Evolutionary conservation across 2,113 vertebrate genomes (phyloP).

Genomic region (Irena cyanogastra): DNA sequence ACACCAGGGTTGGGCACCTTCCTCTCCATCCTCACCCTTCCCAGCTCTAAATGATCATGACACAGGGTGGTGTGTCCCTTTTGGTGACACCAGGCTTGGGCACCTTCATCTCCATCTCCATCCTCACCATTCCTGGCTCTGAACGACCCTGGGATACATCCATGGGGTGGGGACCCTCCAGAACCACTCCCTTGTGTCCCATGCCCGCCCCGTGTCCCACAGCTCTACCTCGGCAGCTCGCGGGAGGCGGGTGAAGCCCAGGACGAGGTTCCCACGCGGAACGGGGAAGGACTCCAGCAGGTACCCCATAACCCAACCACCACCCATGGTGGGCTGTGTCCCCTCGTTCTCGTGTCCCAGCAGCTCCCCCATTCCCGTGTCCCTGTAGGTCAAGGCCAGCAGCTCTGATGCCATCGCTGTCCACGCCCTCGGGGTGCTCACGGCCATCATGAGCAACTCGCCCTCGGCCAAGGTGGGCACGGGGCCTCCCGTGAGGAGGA

Average conservation of each 20-base stretch:
- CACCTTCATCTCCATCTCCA: neutral
- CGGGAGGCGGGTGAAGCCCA: conserved; percentile 69
- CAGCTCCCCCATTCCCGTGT: neutral
- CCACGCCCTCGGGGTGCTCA: conserved; percentile 88
- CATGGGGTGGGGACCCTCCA: neutral
- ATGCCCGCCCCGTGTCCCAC: conserved; percentile 36
- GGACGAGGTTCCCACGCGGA: conserved; percentile 71
- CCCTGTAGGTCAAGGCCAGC: conserved; percentile 73
- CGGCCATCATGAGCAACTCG: conserved; percentile 92
- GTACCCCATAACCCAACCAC: neutral
- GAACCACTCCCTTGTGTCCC: neutral
- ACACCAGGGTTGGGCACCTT: neutral
- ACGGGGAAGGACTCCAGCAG: neutral
- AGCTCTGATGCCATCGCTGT: conserved; percentile 86
- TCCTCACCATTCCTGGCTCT: neutral
- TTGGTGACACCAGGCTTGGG: neutral
- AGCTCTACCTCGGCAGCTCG: conserved; percentile 90
- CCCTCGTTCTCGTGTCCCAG: neutral
- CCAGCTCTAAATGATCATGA: accelerated
- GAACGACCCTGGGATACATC: neutral
- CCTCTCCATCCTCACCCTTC: neutral
- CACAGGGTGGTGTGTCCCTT: neutral
- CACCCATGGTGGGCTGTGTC: accelerated
- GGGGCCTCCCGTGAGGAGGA: neutral
- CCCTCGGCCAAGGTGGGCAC: conserved; percentile 90